phyloP scores from a whole-genome alignment of 1,140 invertebrate genomes.

The Archivesica marissinica region DNA sequence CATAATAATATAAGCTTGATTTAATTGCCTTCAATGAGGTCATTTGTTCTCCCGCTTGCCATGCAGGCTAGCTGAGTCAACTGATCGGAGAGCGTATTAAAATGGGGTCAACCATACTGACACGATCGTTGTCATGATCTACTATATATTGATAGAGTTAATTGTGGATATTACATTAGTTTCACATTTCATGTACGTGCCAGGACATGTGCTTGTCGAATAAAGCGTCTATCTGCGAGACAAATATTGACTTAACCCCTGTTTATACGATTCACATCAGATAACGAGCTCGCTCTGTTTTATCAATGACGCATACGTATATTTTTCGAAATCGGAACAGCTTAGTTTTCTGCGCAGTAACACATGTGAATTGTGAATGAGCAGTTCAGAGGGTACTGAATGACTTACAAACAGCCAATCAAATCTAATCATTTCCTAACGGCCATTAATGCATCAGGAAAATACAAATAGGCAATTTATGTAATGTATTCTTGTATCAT shows the following conservation, averaged over 20 bases:
- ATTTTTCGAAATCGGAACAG: not conserved
- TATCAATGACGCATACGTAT: conserved; percentile 39
- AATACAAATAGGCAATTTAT: too few species aligned
- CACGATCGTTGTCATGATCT: too few species aligned
- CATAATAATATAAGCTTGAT: too few species aligned
- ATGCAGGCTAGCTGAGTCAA: too few species aligned
- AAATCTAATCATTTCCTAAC: not conserved
- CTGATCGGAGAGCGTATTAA: too few species aligned
- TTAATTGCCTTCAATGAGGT: too few species aligned
- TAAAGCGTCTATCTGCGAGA: not conserved
- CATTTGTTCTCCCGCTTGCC: too few species aligned
- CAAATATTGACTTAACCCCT: conserved; percentile 21
- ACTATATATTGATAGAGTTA: not conserved
- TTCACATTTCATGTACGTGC: conserved; percentile 9
- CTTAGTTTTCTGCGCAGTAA: conserved; percentile 44
- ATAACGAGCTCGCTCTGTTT: conserved; percentile 13
- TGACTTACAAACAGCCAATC: conserved; percentile 22
- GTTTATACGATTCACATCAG: conserved; percentile 20
- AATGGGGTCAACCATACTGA: too few species aligned
- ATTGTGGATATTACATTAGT: not conserved
- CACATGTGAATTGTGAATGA: conserved; percentile 49
- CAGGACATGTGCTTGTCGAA: not conserved
- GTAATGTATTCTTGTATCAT: too few species aligned
- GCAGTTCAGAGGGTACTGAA: conserved; percentile 41
- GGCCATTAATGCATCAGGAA: conserved; percentile 39